Evolutionary conservation across 2,888 invertebrate species (phyloP), one percentile per base, ranked within the genome.

Genomic region (Rhamphomyia laevipes): DNA sequence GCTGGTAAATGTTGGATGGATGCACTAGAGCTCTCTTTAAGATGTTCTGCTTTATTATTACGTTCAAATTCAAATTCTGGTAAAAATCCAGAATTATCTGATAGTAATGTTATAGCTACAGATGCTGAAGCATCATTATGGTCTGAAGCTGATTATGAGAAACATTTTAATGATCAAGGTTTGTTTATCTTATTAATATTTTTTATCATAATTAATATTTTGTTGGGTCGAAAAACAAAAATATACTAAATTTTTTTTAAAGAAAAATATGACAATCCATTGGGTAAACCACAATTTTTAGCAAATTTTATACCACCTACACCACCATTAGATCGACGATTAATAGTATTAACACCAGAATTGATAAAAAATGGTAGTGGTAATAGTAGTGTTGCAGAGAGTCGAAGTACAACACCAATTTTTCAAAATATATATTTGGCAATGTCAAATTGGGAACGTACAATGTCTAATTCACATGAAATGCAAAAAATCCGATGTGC

Each of bases 1-100:
- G 91, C 91, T 56, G 94, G 94, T 49, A 93, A 93, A 74, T 93
- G 92, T 70, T 95, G 94, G 94, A 81, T 95, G 71, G 94, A 95
- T 73, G 93, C 92, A 9, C 74, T 95, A 17, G 94, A 95, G 71
- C 74, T 95, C 41, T 91, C 93, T 1, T 67, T 86, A 53, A 73
- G 71, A 40, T 70, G 86, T 66, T 86, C 86, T 33, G 83, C 83
- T n/a, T 73, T 88, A 46, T 71, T 88, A 53, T 77, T 86, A 58
- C 77, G 84, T 45, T 82, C 86, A 17, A 80, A 76, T 55, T 79
- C 78, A 59, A 78, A 77, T 60, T 57, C 62, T 31, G 58, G 55
- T 38, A 46, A 11, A 48, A 7, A 18, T 17, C 4, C 21, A 35
- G 1, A 52, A 47, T 46, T 49, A 9, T 48, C 31, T 13, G 57